A percentile compares a stretch with the other conserved stretches of the same genome.
These are phyloP conservation scores for Nycticebus coucang DNA, from an alignment of 2,113 vertebrate genomes.

Conservation along the genomic window DNA sequence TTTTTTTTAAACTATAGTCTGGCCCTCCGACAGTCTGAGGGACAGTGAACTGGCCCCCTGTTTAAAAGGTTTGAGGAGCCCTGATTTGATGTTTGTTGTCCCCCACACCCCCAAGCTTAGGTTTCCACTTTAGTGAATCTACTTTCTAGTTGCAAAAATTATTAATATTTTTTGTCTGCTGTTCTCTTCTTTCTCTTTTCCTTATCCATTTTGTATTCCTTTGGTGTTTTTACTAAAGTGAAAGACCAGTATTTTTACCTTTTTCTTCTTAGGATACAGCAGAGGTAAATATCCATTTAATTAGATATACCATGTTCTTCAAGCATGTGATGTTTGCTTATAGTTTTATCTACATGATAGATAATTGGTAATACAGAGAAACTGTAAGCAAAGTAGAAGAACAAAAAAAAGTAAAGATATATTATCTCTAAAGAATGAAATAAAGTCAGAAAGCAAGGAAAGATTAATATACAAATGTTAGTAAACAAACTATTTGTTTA, in stretches of 20 bases:
- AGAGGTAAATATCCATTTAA: neutral
- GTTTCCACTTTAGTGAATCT: neutral
- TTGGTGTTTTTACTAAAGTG: neutral
- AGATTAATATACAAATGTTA: slow-evolving; percentile 2
- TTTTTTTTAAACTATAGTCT: too few relatives aligned
- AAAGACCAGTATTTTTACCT: neutral
- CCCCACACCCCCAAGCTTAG: neutral
- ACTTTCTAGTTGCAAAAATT: neutral
- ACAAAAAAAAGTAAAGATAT: neutral
- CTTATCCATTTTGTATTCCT: neutral
- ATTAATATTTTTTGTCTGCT: neutral
- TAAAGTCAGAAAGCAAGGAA: neutral
- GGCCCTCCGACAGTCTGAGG: too few relatives aligned
- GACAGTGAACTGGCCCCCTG: too few relatives aligned
- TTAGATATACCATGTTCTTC: neutral
- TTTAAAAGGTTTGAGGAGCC: too few relatives aligned
- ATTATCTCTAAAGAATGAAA: neutral
- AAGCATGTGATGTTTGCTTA: neutral
- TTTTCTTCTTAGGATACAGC: neutral
- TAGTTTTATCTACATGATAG: neutral
- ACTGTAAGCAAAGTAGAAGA: neutral
- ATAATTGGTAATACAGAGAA: neutral
- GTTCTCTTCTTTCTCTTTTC: neutral
- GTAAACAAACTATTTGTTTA: neutral
- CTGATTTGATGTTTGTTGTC: neutral